Conservation (phyloP, 1,140 invertebrate genomes). For the Rhagoletis zephyria region DNA sequence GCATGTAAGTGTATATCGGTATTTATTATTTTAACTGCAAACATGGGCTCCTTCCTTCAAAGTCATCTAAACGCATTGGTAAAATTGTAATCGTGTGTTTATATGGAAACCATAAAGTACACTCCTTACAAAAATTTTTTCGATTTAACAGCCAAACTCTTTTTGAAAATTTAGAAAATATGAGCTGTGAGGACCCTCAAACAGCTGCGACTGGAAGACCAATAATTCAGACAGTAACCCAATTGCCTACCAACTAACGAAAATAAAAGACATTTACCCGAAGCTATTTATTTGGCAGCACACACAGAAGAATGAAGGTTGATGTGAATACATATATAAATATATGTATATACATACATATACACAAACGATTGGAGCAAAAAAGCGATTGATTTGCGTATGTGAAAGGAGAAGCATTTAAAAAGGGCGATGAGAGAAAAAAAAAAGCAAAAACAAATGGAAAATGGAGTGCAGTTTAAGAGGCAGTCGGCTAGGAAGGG, state of each 20-base stretch:
- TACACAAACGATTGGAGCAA: neutral
- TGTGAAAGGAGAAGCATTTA: neutral
- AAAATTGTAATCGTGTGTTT: too few species aligned
- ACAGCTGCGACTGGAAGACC: neutral
- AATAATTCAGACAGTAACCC: conserved; percentile 46
- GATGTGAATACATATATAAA: neutral
- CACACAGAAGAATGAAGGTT: neutral
- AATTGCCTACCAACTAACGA: conserved; percentile 34
- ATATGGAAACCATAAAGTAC: too few species aligned
- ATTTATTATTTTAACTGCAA: too few species aligned
- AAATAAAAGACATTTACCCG: conserved; percentile 27
- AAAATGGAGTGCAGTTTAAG: neutral
- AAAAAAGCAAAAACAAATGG: neutral
- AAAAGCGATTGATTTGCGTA: neutral
- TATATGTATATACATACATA: conserved; percentile 8
- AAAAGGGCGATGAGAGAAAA: neutral
- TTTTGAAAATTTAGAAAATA: neutral
- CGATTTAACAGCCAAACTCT: too few species aligned
- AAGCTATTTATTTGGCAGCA: conserved; percentile 22
- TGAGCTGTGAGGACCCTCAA: neutral
- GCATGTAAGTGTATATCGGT: too few species aligned
- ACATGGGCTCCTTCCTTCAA: too few species aligned
- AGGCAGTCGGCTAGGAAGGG: neutral
- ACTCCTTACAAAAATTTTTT: too few species aligned
- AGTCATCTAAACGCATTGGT: too few species aligned